Evolutionary conservation across 2,113 vertebrate genomes (phyloP).

Genomic region (Bubo bubo): DNA sequence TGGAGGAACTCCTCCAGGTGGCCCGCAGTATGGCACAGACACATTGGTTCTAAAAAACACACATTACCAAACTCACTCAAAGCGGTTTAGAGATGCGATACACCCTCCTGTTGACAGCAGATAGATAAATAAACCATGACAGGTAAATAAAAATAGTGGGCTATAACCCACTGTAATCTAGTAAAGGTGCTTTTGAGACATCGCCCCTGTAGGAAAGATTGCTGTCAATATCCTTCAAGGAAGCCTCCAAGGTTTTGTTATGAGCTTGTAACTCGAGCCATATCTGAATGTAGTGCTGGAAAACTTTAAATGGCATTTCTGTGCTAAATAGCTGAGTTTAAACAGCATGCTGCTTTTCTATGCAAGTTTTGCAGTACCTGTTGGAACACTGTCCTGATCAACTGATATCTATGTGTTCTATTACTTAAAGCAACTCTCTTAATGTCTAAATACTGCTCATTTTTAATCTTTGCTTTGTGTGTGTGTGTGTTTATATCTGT

Average conservation of each 20-base stretch:
- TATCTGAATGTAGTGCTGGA: slow-evolving; percentile 5
- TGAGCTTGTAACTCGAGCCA: not conserved
- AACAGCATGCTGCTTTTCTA: not conserved
- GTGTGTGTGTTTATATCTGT: not conserved
- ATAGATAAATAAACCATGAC: slow-evolving; percentile 34
- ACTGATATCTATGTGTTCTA: not conserved
- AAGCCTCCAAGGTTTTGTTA: slow-evolving; percentile 4
- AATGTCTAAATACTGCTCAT: not conserved
- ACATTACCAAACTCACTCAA: not conserved
- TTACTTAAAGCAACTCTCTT: not conserved
- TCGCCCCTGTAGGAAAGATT: slow-evolving; percentile 1
- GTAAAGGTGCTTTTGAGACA: slow-evolving; percentile 9
- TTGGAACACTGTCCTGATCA: not conserved
- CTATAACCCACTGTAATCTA: slow-evolving; percentile 50
- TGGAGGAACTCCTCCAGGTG: not conserved
- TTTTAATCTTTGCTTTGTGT: not conserved
- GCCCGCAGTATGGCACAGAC: not conserved
- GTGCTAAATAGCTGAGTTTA: not conserved
- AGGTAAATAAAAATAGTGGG: slow-evolving; percentile 47
- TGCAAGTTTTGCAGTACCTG: slow-evolving; percentile 2
- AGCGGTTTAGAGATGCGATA: not conserved
- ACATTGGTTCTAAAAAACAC: not conserved
- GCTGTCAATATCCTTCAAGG: not conserved
- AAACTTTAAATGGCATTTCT: not conserved
- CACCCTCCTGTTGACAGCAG: not conserved